A percentile compares a stretch with the other conserved stretches of the same genome.
Conservation (phyloP, 1,140 invertebrate genomes). For the Coenobita brevimanus region DNA sequence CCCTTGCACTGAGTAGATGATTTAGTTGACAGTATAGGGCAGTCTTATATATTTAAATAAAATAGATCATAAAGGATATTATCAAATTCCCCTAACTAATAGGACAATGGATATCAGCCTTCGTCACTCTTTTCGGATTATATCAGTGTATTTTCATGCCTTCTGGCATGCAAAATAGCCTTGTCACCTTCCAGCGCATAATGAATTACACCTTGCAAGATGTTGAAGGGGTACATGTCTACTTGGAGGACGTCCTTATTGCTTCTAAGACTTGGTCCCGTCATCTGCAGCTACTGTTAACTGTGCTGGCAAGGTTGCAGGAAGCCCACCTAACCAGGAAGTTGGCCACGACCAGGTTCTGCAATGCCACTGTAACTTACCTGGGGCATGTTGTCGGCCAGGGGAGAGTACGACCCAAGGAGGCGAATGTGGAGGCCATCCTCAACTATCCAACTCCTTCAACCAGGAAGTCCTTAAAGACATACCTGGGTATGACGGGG, state of each 20-base stretch:
- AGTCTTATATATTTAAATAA: no score
- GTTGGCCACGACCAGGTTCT: not conserved
- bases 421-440: constrained; percentile 12
- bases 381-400: constrained; percentile 2
- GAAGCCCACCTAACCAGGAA: not conserved
- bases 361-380: constrained; percentile 1
- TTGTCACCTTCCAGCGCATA: no score
- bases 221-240: no score
- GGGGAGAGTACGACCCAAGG: not conserved
- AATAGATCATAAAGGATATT: no score
- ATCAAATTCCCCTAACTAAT: no score
- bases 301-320: not conserved
- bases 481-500: not conserved
- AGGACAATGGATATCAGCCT: no score
- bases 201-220: no score
- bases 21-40: no score
- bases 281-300: not conserved
- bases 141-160: no score
- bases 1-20: no score
- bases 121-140: no score
- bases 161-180: no score
- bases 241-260: not conserved
- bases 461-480: not conserved
- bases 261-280: not conserved
- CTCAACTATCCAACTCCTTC: not conserved